Conservation (phyloP, 1,140 invertebrate genomes). For the Lucilia cuprina region DNA sequence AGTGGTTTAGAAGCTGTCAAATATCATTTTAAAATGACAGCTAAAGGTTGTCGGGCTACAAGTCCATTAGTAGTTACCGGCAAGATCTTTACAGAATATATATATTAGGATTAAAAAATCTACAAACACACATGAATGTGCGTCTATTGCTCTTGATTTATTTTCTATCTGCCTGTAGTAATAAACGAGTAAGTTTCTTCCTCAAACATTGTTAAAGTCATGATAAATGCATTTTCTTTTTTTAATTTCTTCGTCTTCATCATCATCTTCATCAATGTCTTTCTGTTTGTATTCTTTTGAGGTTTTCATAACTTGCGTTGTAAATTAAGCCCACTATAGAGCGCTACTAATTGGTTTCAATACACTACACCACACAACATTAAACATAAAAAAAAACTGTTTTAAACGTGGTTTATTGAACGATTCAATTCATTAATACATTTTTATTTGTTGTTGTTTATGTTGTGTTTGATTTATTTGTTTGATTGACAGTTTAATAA, state of each 20-base stretch:
- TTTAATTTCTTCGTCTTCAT: background rate
- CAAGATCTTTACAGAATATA: background rate
- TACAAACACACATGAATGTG: background rate
- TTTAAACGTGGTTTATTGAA: conserved; percentile 16
- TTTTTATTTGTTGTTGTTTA: background rate
- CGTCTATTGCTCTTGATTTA: background rate
- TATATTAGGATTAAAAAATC: background rate
- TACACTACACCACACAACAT: conserved; percentile 4
- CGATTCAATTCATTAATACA: background rate
- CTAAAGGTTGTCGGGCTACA: conserved; percentile 25
- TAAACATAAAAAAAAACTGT: background rate
- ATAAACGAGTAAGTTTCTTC: background rate
- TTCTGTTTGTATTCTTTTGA: background rate
- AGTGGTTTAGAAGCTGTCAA: conserved; percentile 5
- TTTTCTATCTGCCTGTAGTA: too few relatives aligned
- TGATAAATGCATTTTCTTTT: conserved; percentile 24
- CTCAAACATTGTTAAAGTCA: conserved; percentile 17
- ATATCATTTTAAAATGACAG: conserved; percentile 22
- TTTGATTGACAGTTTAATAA: conserved; percentile 34
- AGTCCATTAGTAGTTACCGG: conserved; percentile 21
- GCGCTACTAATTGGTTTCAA: conserved; percentile 35
- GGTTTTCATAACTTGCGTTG: background rate
- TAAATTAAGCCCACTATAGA: conserved; percentile 1
- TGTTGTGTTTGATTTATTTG: background rate
- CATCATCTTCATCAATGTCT: background rate